These are phyloP conservation scores for Accipiter cooperii DNA, from an alignment of 2,113 vertebrate genomes.

Conservation along the genomic window DNA sequence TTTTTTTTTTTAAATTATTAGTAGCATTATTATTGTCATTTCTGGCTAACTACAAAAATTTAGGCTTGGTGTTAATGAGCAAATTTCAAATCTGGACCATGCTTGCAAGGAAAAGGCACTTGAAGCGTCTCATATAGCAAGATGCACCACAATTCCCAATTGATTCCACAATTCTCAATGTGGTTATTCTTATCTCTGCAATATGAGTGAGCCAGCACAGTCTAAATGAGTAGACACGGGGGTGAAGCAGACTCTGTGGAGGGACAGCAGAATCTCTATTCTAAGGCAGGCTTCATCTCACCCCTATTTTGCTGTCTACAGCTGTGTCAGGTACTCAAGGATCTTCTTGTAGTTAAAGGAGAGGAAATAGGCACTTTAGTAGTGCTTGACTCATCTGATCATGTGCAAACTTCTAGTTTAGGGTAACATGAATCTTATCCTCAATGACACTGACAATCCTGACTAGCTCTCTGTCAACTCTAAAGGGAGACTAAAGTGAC, in stretches of 20 bases:
- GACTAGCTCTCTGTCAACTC: background rate
- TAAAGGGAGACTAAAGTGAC: background rate
- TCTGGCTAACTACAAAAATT: background rate
- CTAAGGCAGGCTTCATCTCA: background rate
- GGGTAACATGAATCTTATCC: background rate
- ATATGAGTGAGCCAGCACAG: background rate
- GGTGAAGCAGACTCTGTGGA: background rate
- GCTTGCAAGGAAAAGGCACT: background rate
- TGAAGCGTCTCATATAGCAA: background rate
- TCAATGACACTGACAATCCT: background rate
- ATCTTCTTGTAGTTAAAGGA: background rate
- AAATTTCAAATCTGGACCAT: background rate
- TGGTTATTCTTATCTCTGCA: background rate
- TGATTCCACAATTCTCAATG: background rate
- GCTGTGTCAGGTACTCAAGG: background rate
- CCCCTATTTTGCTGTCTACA: background rate
- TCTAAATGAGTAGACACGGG: rapidly evolving
- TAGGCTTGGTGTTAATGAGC: background rate
- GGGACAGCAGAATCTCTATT: background rate
- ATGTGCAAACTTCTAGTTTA: background rate
- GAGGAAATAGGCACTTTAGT: background rate
- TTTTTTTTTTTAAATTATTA: background rate
- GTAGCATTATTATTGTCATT: background rate
- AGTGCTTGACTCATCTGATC: background rate
- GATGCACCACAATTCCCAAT: background rate